A percentile compares a stretch with the other conserved stretches of the same genome.
phyloP scores from a whole-genome alignment of 1,140 invertebrate genomes.

The Brachionus rotundiformis region DNA sequence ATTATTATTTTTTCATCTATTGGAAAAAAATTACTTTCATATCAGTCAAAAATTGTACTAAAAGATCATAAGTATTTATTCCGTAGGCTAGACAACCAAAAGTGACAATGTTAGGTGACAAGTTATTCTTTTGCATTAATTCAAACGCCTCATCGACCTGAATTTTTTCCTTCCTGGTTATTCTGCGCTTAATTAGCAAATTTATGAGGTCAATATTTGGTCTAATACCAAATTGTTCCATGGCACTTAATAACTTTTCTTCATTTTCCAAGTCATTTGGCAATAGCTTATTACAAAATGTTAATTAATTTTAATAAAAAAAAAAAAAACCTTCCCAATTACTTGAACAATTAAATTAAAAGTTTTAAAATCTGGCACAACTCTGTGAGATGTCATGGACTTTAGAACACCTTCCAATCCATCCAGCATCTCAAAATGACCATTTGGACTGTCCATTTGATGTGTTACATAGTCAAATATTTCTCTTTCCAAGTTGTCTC shows the following conservation, averaged over 20 bases:
- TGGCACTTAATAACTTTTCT: not conserved
- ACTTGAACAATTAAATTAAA: constrained; percentile 43
- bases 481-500: not conserved
- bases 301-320: not conserved
- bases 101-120: constrained; percentile 41
- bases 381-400: constrained; percentile 15
- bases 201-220: constrained; percentile 34
- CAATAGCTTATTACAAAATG: not conserved
- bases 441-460: constrained; percentile 6
- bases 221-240: not conserved
- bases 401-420: constrained; percentile 22
- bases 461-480: constrained; percentile 21
- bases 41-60: constrained; percentile 43
- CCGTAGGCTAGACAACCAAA: constrained; percentile 31
- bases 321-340: not conserved
- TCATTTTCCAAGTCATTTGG: constrained; percentile 15
- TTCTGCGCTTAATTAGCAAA: constrained; percentile 25
- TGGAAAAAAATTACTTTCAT: constrained; percentile 22
- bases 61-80: not conserved
- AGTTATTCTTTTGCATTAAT: constrained; percentile 23
- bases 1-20: not conserved
- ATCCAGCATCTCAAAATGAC: not conserved
- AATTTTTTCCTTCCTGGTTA: not conserved
- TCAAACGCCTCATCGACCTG: not conserved
- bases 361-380: constrained; percentile 25